Evolutionary conservation across 92 coral and sea anemone species (phyloP), one percentile per base, ranked within the genome.

Genomic region (Umimayanthus chanpuru): DNA sequence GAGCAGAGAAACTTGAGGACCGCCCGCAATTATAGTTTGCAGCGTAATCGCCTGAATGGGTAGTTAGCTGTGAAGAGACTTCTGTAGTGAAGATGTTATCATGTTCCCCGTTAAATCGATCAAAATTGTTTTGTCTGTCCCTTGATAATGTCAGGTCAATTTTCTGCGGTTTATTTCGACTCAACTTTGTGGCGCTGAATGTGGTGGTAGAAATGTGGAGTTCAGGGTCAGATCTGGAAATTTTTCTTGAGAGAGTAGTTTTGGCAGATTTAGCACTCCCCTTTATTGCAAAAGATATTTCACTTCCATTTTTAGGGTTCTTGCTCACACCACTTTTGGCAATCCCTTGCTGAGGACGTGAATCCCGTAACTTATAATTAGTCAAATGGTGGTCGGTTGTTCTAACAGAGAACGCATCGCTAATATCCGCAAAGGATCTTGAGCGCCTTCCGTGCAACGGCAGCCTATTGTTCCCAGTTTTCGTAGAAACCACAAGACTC

Each of bases 201-300:
- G 38, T 15, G 36, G 65, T 49, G 18, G 28, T 43, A 25, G 82
- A 15, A 28, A n/a, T 26, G 20, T n/a, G 32, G 25, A 78, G 56
- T 2, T 21, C 61, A 50, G 82, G 16, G 41, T 78, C 82, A 16
- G 82, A 78, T 38, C 41, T 44, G 1, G 82, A 78, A 23, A 23
- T 36, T 78, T 78, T 78, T 78, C 82, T 78, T 43, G 82, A 78
- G 12, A 78, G 11, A 23, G 32, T 3, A 18, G 38, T 30, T 44
- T 43, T 44, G 15, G 8, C 10, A 28, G 32, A 18, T 41, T 41
- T 77, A 39, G 28, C 53, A 44, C 47, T 43, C 25, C 23, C 12
- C 29, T 47, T 77, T 0, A 8, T n/a, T 25, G 40, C 4, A 9
- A 4, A n/a, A n/a, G 61, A 49, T 5, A 18, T 23, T 47, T 78